A percentile compares a stretch with the other conserved stretches of the same genome.
Conservation (phyloP, 92 coral and sea anemone genomes). For the Palythoa heliodiscus region DNA sequence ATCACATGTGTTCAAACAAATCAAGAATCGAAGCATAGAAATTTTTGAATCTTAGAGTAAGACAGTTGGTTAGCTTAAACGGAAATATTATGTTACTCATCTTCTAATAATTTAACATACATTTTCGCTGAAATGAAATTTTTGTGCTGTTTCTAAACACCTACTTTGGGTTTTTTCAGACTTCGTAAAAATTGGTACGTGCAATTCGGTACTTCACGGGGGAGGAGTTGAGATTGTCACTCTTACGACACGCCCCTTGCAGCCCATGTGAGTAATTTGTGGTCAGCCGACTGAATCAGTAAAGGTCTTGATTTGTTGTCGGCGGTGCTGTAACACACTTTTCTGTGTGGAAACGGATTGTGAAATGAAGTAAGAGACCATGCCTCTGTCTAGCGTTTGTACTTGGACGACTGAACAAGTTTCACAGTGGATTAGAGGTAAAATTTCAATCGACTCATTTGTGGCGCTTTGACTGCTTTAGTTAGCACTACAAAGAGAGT, state of each 20-base stretch:
- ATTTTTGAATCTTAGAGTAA: too few relatives aligned
- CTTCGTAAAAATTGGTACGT: background rate
- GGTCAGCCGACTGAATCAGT: slow-evolving; percentile 24
- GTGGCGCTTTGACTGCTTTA: background rate
- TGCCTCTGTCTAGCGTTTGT: slow-evolving; percentile 38
- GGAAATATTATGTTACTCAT: too few relatives aligned
- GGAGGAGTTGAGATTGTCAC: slow-evolving; percentile 17
- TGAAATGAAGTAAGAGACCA: slow-evolving; percentile 28
- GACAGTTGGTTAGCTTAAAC: too few relatives aligned
- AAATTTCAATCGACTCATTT: background rate
- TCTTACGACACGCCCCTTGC: slow-evolving; percentile 27
- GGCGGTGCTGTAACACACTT: slow-evolving; percentile 24
- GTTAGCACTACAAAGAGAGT: background rate
- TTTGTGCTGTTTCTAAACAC: too few relatives aligned
- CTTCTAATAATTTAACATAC: too few relatives aligned
- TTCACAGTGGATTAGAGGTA: slow-evolving; percentile 29
- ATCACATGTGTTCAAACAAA: too few relatives aligned
- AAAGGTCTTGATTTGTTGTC: background rate
- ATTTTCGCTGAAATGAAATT: too few relatives aligned
- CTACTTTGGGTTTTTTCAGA: too few relatives aligned
- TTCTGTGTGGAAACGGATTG: slow-evolving; percentile 25
- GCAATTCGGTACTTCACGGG: background rate
- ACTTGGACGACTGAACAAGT: slow-evolving; percentile 43
- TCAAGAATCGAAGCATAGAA: too few relatives aligned
- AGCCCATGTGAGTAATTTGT: slow-evolving; percentile 27